A percentile compares a stretch with the other conserved stretches of the same genome.
phyloP scores from a whole-genome alignment of 2,797 vertebrate genomes.

The Chelon labrosus region DNA sequence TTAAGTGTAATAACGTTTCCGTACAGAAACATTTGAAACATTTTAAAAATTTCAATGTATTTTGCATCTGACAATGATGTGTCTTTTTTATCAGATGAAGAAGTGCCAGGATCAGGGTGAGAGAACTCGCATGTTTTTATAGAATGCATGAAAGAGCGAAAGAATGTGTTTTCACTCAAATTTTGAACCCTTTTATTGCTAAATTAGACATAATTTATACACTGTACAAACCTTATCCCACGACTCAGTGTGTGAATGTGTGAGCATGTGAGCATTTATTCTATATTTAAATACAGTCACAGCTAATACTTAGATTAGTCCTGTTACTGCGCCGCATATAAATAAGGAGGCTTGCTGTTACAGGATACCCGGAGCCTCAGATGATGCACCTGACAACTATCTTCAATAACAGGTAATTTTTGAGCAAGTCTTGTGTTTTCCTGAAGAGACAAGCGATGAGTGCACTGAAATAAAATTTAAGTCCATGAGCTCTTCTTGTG shows the following conservation, averaged over 20 bases:
- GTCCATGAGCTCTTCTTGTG: too few relatives aligned
- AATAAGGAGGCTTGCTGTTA: conserved; percentile 29
- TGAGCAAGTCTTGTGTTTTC: neutral
- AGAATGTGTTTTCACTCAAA: neutral
- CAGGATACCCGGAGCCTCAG: conserved; percentile 50
- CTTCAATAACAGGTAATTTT: conserved; percentile 58
- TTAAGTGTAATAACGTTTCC: too few relatives aligned
- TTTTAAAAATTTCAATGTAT: neutral
- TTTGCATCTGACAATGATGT: neutral
- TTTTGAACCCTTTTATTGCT: neutral
- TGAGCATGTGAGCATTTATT: neutral
- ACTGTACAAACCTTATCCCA: neutral
- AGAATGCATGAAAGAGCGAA: too few relatives aligned
- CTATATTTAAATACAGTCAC: neutral
- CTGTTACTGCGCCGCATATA: neutral
- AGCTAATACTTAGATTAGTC: neutral
- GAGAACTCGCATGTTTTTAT: neutral
- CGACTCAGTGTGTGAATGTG: neutral
- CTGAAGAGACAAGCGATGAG: neutral
- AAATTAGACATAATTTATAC: neutral
- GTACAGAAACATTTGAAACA: too few relatives aligned
- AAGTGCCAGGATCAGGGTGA: conserved; percentile 77
- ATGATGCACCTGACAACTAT: neutral
- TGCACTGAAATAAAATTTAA: neutral
- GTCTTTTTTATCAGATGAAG: conserved; percentile 72